phyloP scores from a whole-genome alignment of 2,888 invertebrate genomes.

The Hydrotaea cyrtoneurina region DNA sequence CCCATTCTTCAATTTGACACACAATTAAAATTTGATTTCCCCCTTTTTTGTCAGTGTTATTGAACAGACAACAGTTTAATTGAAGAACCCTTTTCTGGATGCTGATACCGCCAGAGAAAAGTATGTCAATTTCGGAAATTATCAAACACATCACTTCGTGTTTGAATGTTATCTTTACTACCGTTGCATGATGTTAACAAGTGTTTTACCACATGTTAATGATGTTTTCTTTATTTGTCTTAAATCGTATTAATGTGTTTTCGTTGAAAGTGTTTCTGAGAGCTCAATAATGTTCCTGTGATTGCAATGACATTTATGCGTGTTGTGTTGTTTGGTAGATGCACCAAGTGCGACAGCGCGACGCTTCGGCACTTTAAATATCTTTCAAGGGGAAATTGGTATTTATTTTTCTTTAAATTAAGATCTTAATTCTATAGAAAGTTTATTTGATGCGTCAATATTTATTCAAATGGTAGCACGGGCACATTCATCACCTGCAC shows the following conservation, averaged over 20 bases:
- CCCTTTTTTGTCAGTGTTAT: background rate
- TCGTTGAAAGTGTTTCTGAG: background rate
- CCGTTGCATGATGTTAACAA: conserved; percentile 16
- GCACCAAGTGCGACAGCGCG: background rate
- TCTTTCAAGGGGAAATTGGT: background rate
- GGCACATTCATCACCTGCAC: background rate
- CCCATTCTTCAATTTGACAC: background rate
- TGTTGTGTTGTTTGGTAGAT: conserved; percentile 1
- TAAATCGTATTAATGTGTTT: conserved; percentile 19
- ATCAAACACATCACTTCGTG: conserved; percentile 1
- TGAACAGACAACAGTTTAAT: conserved; percentile 1
- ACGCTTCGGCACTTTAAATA: background rate
- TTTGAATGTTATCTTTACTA: conserved; percentile 7
- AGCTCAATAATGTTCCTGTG: conserved; percentile 12
- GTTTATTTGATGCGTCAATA: conserved; percentile 49
- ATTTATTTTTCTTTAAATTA: conserved; percentile 12
- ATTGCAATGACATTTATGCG: conserved; percentile 35
- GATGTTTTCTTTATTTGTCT: conserved; percentile 3
- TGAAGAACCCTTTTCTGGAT: conserved; percentile 3
- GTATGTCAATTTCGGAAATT: conserved; percentile 24
- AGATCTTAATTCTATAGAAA: conserved; percentile 49
- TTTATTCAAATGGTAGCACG: conserved; percentile 49
- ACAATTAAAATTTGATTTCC: conserved; percentile 30
- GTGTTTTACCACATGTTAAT: conserved; percentile 1
- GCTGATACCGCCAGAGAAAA: background rate